phyloP scores from a whole-genome alignment of 1,140 invertebrate genomes.

The Lordiphosa stackelbergi region DNA sequence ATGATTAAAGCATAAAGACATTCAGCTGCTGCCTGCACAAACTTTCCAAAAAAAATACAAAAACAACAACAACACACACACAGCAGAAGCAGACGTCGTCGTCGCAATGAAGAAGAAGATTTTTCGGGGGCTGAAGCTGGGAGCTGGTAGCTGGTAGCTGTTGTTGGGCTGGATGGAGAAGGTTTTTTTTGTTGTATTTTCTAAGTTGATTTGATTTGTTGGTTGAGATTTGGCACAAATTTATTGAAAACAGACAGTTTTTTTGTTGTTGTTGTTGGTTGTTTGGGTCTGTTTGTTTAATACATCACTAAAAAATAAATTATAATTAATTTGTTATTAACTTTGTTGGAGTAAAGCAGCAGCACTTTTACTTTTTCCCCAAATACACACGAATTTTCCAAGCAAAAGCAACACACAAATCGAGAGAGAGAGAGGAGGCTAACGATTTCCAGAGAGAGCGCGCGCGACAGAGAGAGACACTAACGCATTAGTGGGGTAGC shows the following conservation, averaged over 20 bases:
- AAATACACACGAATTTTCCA: slow-evolving; percentile 8
- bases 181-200: slow-evolving; percentile 5
- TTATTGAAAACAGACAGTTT: slow-evolving; percentile 3
- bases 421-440: no score
- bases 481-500: no score
- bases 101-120: slow-evolving; percentile 16
- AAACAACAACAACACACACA: slow-evolving; percentile 32
- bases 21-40: slow-evolving; percentile 77
- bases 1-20: slow-evolving; percentile 84
- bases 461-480: no score
- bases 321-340: no score
- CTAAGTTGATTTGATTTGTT: slow-evolving; percentile 3
- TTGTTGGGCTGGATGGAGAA: neutral
- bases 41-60: slow-evolving; percentile 50
- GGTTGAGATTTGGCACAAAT: slow-evolving; percentile 8
- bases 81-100: slow-evolving; percentile 11
- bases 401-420: no score
- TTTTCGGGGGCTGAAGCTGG: slow-evolving; percentile 5
- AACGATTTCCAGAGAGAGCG: no score
- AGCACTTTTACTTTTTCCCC: slow-evolving; percentile 14
- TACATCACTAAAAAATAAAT: slow-evolving; percentile 10
- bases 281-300: slow-evolving; percentile 1
- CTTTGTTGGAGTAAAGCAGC: neutral
- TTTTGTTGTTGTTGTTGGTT: slow-evolving; percentile 7
- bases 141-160: slow-evolving; percentile 1